Base-by-base conservation (phyloP, 2,113 vertebrate genomes). In the Platysternon megacephalum region DNA sequence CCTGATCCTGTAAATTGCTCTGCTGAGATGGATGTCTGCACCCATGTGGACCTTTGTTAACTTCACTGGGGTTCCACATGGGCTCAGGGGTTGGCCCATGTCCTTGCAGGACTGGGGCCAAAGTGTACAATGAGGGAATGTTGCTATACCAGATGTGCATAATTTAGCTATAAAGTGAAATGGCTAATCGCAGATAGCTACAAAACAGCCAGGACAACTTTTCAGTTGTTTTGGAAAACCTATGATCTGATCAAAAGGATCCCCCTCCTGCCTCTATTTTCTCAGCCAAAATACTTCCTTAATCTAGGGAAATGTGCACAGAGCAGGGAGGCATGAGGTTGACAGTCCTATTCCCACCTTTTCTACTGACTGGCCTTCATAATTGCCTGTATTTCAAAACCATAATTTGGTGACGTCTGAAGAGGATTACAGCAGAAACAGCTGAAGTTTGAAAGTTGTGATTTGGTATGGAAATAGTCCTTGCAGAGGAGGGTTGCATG, bases 161-260 rank as follows among this genome's bases (percentile, higher is more conserved):
- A 19, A 3, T 81, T 91, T 19, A 82, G 39, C 81, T 84, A 17
- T 81, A 28, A 2, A 1, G 74, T 26, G 24, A 76, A 44, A 22
- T 89, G 80, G 46, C 46, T 0, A 0, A 32, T 79, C 24, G 89
- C 32, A 87, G 6, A 0, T 88, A 24, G 3, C 24, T 76, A 13
- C 52, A 51, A 89, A 76, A 44, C 39, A 86, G 46, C 17, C 79
- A 39, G 65, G 86, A 24, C 80, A 61, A 4, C 51, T 68, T 86
- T 12, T 79, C 85, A 39, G 17, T 72, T 93, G 79, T 81, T 85
- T 86, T 32, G 72, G 94, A 85, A 94, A 90, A 81, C 74, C 89
- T 95, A 93, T 89, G 81, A 81, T 93, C 87, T 0, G 0, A n/a
- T 92, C 21, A 21, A 68, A 68, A 68, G 35, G 16, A 21, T 39